These are phyloP conservation scores for Ammospiza caudacuta DNA, from an alignment of 2,113 vertebrate species.

Conservation along the genomic window DNA sequence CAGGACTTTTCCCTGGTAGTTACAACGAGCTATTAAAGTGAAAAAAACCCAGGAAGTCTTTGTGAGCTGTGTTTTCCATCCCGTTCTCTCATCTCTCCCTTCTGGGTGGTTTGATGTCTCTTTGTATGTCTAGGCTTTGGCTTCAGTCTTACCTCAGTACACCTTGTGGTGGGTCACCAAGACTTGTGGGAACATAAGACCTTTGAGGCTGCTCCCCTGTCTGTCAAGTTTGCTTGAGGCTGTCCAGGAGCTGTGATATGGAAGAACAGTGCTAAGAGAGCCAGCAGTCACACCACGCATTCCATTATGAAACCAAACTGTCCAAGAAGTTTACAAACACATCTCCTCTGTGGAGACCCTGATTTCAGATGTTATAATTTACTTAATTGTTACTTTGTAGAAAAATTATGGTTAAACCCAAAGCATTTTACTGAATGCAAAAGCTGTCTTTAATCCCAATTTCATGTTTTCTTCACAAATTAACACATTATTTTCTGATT, in stretches of 20 bases:
- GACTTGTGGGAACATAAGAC: not conserved
- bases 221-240: not conserved
- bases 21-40: not conserved
- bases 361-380: not conserved
- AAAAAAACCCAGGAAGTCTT: not conserved
- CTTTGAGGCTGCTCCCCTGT: not conserved
- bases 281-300: accelerated
- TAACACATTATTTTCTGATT: not conserved
- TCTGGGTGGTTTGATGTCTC: not conserved
- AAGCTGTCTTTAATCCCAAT: not conserved
- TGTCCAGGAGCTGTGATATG: not conserved
- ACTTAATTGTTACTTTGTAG: not conserved
- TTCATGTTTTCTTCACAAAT: not conserved
- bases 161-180: not conserved
- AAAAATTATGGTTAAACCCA: not conserved
- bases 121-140: not conserved
- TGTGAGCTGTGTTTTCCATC: not conserved
- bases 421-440: not conserved
- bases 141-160: not conserved
- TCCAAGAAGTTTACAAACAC: not conserved
- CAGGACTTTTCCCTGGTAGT: not conserved
- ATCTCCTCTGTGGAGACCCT: not conserved
- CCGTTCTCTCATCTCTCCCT: not conserved
- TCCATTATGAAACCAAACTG: not conserved
- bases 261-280: not conserved